phyloP scores from a whole-genome alignment of 2,113 vertebrate genomes.

The Trinectes maculatus region DNA sequence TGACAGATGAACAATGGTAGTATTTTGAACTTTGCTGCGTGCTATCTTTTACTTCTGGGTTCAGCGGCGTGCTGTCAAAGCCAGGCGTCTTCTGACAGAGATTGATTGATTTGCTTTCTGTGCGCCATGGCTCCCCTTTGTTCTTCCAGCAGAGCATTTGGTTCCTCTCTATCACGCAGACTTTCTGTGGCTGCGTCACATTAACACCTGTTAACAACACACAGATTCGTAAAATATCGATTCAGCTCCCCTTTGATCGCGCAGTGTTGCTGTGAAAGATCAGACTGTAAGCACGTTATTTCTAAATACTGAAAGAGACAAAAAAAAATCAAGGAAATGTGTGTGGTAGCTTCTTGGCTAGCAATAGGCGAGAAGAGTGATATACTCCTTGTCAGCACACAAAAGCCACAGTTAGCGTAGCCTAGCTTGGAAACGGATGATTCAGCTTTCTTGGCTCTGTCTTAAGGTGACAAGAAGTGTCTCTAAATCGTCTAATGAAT shows the following conservation, averaged over 20 bases:
- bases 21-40: conserved; percentile 78
- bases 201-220: conserved; percentile 77
- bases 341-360: neutral
- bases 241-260: conserved; percentile 48
- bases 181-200: conserved; percentile 61
- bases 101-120: conserved; percentile 73
- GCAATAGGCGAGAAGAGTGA: neutral
- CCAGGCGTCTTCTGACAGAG: conserved; percentile 60
- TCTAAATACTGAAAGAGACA: conserved; percentile 26
- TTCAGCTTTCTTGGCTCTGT: neutral
- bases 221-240: conserved; percentile 61
- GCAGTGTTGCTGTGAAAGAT: conserved; percentile 32
- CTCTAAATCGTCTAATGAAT: neutral
- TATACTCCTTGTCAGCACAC: neutral
- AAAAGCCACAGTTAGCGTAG: conserved; percentile 6
- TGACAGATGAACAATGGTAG: conserved; percentile 82
- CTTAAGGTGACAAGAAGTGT: neutral
- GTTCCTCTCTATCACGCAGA: conserved; percentile 46
- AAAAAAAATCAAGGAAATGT: neutral
- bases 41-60: conserved; percentile 72
- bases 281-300: conserved; percentile 25
- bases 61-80: conserved; percentile 72
- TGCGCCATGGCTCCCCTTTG: conserved; percentile 51
- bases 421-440: neutral
- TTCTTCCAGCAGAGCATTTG: conserved; percentile 60